Conservation (phyloP, 1,140 invertebrate species). For the Dendroctonus valens region DNA sequence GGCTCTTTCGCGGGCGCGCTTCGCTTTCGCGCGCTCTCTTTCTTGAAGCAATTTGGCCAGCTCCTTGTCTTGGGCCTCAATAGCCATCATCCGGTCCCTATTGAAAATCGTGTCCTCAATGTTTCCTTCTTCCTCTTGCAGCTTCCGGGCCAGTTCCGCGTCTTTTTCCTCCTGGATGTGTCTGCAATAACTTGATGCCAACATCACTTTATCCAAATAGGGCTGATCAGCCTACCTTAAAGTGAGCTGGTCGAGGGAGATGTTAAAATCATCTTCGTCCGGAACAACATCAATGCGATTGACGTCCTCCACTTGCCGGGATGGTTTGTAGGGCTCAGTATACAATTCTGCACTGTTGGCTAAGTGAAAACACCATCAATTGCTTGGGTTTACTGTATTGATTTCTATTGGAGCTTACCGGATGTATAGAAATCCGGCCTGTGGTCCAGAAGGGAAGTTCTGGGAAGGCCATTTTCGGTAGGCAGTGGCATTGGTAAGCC, state of each 20-base stretch:
- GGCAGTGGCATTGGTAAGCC: conserved; percentile 46
- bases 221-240: conserved; percentile 13
- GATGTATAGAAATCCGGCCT: no score
- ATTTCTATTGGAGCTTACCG: no score
- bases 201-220: neutral
- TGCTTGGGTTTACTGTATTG: no score
- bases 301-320: conserved; percentile 36
- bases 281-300: conserved; percentile 42
- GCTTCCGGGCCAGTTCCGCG: conserved; percentile 57
- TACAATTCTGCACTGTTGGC: conserved; percentile 40
- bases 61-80: conserved; percentile 90
- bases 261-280: conserved; percentile 52
- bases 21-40: conserved; percentile 69
- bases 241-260: conserved; percentile 56
- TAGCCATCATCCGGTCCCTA: conserved; percentile 72
- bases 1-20: conserved; percentile 64
- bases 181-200: conserved; percentile 44
- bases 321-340: conserved; percentile 39
- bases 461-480: conserved; percentile 19
- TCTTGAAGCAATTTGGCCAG: conserved; percentile 87
- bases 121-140: conserved; percentile 61
- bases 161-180: conserved; percentile 63
- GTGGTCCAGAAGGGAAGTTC: neutral
- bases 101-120: conserved; percentile 61
- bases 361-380: no score